Evolutionary conservation across 1,140 invertebrate genomes (phyloP).

Genomic region (Drosophila ogumai): DNA sequence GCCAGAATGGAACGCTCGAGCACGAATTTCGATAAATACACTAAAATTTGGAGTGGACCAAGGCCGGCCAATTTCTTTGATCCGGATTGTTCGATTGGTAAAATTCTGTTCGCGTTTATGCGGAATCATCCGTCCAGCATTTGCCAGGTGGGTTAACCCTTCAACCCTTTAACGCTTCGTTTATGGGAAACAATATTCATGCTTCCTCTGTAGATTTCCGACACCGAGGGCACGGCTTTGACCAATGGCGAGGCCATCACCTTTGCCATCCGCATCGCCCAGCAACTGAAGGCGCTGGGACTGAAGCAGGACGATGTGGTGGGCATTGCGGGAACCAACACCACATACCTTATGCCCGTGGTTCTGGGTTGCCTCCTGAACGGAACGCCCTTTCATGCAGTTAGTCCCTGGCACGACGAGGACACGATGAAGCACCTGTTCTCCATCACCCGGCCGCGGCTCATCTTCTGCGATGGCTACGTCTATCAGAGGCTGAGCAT

Average conservation of each 20-base stretch:
- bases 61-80: slow-evolving; percentile 78
- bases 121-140: slow-evolving; percentile 74
- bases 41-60: slow-evolving; percentile 83
- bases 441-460: slow-evolving; percentile 68
- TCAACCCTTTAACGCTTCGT: too few relatives aligned
- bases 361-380: slow-evolving; percentile 78
- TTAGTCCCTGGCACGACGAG: slow-evolving; percentile 74
- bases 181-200: too few relatives aligned
- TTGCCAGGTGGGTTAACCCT: slow-evolving; percentile 59
- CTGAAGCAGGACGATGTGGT: slow-evolving; percentile 80
- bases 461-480: slow-evolving; percentile 79
- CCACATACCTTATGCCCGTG: slow-evolving; percentile 77
- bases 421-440: slow-evolving; percentile 78
- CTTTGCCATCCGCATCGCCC: slow-evolving; percentile 79
- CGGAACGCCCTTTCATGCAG: slow-evolving; percentile 76
- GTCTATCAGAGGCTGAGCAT: slow-evolving; percentile 62
- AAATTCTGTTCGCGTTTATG: slow-evolving; percentile 81
- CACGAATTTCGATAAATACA: slow-evolving; percentile 82
- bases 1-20: slow-evolving; percentile 70
- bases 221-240: slow-evolving; percentile 76
- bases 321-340: slow-evolving; percentile 71
- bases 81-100: slow-evolving; percentile 79
- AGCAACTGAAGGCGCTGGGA: slow-evolving; percentile 66
- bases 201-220: slow-evolving; percentile 56
- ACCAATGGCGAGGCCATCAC: slow-evolving; percentile 79